Conservation (phyloP, 2,797 vertebrate species). For the Xiphophorus birchmanni region DNA sequence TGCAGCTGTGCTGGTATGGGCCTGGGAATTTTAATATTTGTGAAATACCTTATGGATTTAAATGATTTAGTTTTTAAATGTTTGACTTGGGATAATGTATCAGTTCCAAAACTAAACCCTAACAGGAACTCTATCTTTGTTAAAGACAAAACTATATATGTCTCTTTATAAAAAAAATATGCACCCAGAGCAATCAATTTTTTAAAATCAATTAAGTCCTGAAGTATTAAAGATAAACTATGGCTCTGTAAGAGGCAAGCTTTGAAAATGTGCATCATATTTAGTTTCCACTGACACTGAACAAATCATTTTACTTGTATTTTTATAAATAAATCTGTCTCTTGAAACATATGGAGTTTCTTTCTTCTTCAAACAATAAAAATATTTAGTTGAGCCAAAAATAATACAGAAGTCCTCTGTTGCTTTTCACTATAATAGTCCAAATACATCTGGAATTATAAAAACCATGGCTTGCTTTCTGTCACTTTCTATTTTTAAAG, state of each 20-base stretch:
- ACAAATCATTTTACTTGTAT: neutral
- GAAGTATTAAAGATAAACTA: neutral
- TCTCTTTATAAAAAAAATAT: neutral
- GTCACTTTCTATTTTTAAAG: slow-evolving; percentile 9
- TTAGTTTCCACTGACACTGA: neutral
- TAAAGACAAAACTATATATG: neutral
- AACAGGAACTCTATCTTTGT: neutral
- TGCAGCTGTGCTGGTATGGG: slow-evolving; percentile 1
- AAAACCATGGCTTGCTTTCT: slow-evolving; percentile 3
- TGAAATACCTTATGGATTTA: neutral
- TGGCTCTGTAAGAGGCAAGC: neutral
- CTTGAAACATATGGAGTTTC: slow-evolving; percentile 1
- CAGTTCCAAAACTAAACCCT: neutral
- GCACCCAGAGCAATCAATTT: neutral
- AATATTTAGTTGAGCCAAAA: neutral
- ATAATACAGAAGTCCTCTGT: slow-evolving; percentile 6
- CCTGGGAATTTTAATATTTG: neutral
- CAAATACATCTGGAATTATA: slow-evolving; percentile 4
- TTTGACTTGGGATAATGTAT: neutral
- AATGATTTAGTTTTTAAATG: neutral
- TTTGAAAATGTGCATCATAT: neutral
- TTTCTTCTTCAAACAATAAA: slow-evolving; percentile 3
- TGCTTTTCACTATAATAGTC: neutral
- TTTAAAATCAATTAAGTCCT: neutral
- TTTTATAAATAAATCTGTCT: slow-evolving; percentile 6